phyloP scores from a whole-genome alignment of 1,140 invertebrate species.

The Lepidurus packardi region DNA sequence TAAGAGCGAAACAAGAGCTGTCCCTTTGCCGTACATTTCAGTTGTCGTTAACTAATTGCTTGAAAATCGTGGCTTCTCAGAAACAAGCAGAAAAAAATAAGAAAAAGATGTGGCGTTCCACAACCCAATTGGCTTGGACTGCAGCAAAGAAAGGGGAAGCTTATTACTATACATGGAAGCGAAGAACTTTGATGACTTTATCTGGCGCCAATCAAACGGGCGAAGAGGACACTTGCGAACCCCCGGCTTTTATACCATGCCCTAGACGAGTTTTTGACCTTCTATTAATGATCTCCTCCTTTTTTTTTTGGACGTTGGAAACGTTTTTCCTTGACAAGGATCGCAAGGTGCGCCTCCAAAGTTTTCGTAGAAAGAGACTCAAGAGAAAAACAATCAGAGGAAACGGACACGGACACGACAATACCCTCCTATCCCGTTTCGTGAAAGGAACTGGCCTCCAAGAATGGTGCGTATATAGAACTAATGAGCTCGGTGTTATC shows the following conservation, averaged over 20 bases:
- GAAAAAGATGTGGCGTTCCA: not conserved
- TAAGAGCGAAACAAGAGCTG: not conserved
- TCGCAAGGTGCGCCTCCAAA: not conserved
- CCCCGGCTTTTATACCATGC: conserved; percentile 5
- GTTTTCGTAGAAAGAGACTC: not conserved
- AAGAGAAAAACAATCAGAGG: not conserved
- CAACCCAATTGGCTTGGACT: not conserved
- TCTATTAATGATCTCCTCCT: conserved; percentile 7
- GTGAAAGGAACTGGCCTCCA: not conserved
- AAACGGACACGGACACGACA: not conserved
- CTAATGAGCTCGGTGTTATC: not conserved
- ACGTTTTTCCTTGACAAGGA: conserved; percentile 18
- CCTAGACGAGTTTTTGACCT: not conserved
- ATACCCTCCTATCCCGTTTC: not conserved
- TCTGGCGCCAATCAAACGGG: conserved; percentile 8
- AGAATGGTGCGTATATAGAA: not conserved
- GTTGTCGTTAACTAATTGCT: conserved; percentile 2
- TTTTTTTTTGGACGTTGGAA: not conserved
- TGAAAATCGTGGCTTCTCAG: not conserved
- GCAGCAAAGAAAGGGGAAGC: not conserved
- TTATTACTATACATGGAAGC: not conserved
- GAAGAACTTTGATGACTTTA: conserved; percentile 12
- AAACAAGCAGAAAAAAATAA: not conserved
- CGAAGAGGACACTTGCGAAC: not conserved
- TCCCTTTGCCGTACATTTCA: not conserved